These are phyloP conservation scores for Callyntrura sp. DNA, from an alignment of 2,888 invertebrate species.

Conservation along the genomic window DNA sequence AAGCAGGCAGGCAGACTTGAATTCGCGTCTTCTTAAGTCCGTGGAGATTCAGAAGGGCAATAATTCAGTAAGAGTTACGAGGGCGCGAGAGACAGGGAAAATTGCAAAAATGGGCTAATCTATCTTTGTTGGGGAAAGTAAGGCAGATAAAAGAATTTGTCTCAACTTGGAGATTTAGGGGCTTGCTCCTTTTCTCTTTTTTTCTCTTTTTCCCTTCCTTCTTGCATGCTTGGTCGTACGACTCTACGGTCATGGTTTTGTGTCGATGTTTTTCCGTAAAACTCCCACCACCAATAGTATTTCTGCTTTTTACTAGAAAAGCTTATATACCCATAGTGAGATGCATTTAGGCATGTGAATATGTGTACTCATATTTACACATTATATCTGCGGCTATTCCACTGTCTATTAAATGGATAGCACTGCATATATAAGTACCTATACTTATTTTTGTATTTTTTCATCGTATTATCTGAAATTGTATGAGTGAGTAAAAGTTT, in stretches of 20 bases:
- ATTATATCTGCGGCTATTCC: too few species aligned
- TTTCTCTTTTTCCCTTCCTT: conserved; percentile 63
- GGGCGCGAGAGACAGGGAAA: conserved; percentile 96
- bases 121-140: conserved; percentile 91
- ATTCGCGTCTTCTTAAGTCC: conserved; percentile 84
- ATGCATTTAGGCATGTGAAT: too few species aligned
- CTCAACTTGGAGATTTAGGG: conserved; percentile 84
- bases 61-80: conserved; percentile 95
- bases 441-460: conserved; percentile 47
- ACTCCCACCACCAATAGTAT: conserved; percentile 24
- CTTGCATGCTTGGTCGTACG: conserved; percentile 37
- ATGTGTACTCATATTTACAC: conserved; percentile 10
- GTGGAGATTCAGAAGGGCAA: conserved; percentile 86
- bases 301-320: conserved; percentile 48
- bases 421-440: conserved; percentile 5
- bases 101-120: conserved; percentile 96
- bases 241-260: conserved; percentile 28
- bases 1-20: conserved; percentile 79
- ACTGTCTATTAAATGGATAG: too few species aligned
- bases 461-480: conserved; percentile 65
- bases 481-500: conserved; percentile 73
- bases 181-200: conserved; percentile 76
- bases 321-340: too few species aligned
- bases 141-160: conserved; percentile 84
- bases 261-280: conserved; percentile 65